These are phyloP conservation scores for Atractosteus spatula DNA, from an alignment of 2,113 vertebrate genomes.

Conservation along the genomic window DNA sequence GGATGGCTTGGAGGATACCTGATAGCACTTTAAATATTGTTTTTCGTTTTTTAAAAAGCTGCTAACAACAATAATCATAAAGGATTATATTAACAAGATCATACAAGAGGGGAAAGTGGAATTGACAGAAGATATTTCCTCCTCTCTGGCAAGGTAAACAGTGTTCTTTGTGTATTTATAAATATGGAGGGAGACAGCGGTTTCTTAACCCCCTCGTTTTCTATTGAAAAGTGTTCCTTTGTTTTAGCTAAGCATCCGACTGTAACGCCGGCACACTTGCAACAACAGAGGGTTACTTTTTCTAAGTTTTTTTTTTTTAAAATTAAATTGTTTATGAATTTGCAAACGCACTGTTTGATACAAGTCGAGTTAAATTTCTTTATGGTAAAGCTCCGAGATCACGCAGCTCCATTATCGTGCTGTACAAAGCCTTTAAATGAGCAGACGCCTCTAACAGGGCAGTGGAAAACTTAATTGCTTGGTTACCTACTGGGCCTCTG, in stretches of 20 bases:
- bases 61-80: conserved; percentile 29
- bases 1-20: conserved; percentile 30
- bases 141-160: conserved; percentile 48
- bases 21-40: conserved; percentile 16
- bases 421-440: no score
- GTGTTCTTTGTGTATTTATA: conserved; percentile 6
- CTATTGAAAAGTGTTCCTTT: background rate
- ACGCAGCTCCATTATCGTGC: no score
- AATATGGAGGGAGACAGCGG: background rate
- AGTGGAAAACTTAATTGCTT: background rate
- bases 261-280: no score
- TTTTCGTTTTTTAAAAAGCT: conserved; percentile 4
- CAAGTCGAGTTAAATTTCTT: no score
- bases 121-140: conserved; percentile 19
- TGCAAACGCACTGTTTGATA: background rate
- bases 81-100: conserved; percentile 8
- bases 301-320: background rate
- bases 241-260: background rate
- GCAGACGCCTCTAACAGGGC: no score
- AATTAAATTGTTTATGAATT: background rate
- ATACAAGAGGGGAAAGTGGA: conserved; percentile 34
- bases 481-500: background rate
- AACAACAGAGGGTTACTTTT: no score
- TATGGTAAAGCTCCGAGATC: no score
- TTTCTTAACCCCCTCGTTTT: background rate